A percentile compares a stretch with the other conserved stretches of the same genome.
Evolutionary conservation across 2,888 invertebrate genomes (phyloP).

Genomic region (Homarus gammarus): DNA sequence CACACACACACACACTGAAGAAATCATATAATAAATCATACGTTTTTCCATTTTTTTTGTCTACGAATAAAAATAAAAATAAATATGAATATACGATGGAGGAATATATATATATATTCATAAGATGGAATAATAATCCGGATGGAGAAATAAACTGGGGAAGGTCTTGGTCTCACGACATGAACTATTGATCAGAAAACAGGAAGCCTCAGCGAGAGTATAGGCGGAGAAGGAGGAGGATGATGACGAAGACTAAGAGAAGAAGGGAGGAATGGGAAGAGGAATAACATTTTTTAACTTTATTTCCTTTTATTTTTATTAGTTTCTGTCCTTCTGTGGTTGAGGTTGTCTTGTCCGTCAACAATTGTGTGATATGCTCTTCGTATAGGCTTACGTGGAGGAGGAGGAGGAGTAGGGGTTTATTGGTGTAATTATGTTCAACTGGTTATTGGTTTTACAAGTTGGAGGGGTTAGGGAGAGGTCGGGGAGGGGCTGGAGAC

Average conservation of each 20-base stretch:
- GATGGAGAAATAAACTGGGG: too few species aligned
- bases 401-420: too few species aligned
- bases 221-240: neutral
- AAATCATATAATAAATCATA: too few species aligned
- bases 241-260: neutral
- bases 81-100: too few species aligned
- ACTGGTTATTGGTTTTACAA: conserved; percentile 49
- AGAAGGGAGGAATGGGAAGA: neutral
- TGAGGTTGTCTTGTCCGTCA: neutral
- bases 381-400: neutral
- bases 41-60: too few species aligned
- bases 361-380: neutral
- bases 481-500: neutral
- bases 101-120: too few species aligned
- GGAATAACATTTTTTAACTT: neutral
- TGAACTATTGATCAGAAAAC: neutral
- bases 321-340: neutral
- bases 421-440: conserved; percentile 61
- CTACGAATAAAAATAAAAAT: too few species aligned
- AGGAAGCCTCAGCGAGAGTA: neutral
- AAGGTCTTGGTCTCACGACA: too few species aligned
- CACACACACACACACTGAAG: too few species aligned
- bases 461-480: neutral
- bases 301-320: neutral
- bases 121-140: too few species aligned